Base-by-base conservation (phyloP, 1,140 invertebrate genomes). In the Drosophila bocki region DNA sequence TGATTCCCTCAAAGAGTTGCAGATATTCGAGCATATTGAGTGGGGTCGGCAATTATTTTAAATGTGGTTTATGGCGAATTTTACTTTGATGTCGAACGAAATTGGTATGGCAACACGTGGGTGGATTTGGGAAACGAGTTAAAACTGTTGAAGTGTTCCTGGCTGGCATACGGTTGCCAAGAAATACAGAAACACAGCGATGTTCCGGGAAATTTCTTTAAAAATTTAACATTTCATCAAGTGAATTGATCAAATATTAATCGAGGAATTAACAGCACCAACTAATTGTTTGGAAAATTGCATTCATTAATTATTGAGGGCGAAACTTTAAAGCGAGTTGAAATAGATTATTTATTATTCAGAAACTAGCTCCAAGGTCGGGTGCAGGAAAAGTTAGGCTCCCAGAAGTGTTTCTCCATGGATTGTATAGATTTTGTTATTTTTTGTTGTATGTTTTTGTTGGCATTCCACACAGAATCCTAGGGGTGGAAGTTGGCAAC, bases 221-320 rank as follows among this genome's bases (percentile, higher is more conserved):
- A 47, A 63, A 35, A 64, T 39, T 64, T 7, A 44, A 22, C 47
- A 15, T 19, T 26, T 13, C 13, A 26, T 12, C 22, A 22, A n/a
- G 29, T 45, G 32, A 35, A 3, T 29, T 29, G 3, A 68, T 77
- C 15, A 59, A 77, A 37, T 54, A 48, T 77, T 68, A 11, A 60
- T 42, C 13, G 15, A 22, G 11, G n/a, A 12, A 17, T 47, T 19
- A 13, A 29, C 15, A 26, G 22, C n/a, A 56, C 26, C 57, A 61
- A 22, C 48, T 58, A 78, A 75, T 53, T 50, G 42, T 29, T 29
- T 32, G 42, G 32, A 19, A 45, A 72, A 80, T 74, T 67, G 60
- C 39, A 59, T 60, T 75, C 67, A 81, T 85, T 59, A 69, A 82
- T 70, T 56, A 63, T 70, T 86, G 35, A 39, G 35, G n/a, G 19